These are phyloP conservation scores for Berghia stephanieae DNA, from an alignment of 1,140 invertebrate species.

Conservation along the genomic window DNA sequence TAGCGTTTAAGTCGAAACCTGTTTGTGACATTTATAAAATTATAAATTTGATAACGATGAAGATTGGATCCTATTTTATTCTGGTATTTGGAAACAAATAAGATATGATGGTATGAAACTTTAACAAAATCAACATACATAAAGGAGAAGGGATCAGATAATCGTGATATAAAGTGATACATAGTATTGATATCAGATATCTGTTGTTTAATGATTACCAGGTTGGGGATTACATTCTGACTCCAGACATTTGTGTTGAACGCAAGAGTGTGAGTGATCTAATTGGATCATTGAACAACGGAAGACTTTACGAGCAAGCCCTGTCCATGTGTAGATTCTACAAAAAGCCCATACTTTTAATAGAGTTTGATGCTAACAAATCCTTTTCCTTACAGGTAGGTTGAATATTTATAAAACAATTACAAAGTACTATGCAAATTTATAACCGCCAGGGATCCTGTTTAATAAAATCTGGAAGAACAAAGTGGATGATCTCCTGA, in stretches of 20 bases:
- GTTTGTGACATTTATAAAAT: no score
- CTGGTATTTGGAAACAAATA: no score
- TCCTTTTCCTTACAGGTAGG: slow-evolving; percentile 86
- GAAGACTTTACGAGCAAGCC: slow-evolving; percentile 91
- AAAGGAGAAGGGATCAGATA: no score
- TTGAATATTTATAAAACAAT: not conserved
- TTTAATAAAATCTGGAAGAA: no score
- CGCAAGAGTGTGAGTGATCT: slow-evolving; percentile 97
- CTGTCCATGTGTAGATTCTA: slow-evolving; percentile 65
- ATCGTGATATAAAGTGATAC: no score
- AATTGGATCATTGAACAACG: slow-evolving; percentile 93
- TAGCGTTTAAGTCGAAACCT: no score
- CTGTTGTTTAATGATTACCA: slow-evolving; percentile 56
- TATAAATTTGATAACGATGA: no score
- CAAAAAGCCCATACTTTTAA: slow-evolving; percentile 78
- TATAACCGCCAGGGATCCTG: not conserved
- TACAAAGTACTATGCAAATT: not conserved
- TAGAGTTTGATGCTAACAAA: slow-evolving; percentile 96
- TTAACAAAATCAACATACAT: no score
- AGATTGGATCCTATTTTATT: no score
- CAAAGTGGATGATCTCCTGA: no score
- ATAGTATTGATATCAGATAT: no score
- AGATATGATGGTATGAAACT: no score
- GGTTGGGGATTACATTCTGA: slow-evolving; percentile 98
- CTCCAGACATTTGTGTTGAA: slow-evolving; percentile 91